Evolutionary conservation across 2,797 vertebrate genomes (phyloP), one percentile per base, ranked within the genome.

Genomic region (Dermochelys coriacea): DNA sequence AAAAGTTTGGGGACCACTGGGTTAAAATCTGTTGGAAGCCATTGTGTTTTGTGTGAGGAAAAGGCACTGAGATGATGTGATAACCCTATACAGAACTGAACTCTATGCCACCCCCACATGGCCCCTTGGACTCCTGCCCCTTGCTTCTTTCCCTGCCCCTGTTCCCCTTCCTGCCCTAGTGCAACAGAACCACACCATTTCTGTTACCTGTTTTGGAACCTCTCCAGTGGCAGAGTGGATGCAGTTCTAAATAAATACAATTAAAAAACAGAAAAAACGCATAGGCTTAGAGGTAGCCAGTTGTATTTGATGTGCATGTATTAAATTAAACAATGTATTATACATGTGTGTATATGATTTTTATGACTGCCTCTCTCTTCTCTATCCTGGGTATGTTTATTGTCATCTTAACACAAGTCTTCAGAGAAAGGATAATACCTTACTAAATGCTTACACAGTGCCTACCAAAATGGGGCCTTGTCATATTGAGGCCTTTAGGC

Each of bases 311-410:
- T 74, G n/a, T 74, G 11, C 37, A 71, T 34, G 14, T 34, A 61
- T 61, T 61, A 61, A 34, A 34, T 34, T 31, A 34, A 61, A 61
- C 14, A 34, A 64, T 64, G 16, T 9, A 64, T 64, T 64, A 19
- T 15, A 61, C 11, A 59, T 96, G 95, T 95, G 92, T 96, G 96
- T 74, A 74, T 21, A 25, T 10, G 14, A 41, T 41, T 45, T 74
- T 41, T 45, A 45, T 45, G 68, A 74, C 23, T 41, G 23, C 41
- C 71, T 74, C 12, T 4, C 7, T 37, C 37, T 74, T 74, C 68
- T 74, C 37, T 45, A 25, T 19, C 12, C 18, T 74, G 21, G 9
- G 12, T 74, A 45, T 12, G 41, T 84, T 37, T 27, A 57, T 61
- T 64, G n/a, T 29, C 50, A 9, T 37, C n/a, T 81, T n/a, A 54